Conservation (phyloP, 2,797 vertebrate genomes). For the Eulemur albifrons region DNA sequence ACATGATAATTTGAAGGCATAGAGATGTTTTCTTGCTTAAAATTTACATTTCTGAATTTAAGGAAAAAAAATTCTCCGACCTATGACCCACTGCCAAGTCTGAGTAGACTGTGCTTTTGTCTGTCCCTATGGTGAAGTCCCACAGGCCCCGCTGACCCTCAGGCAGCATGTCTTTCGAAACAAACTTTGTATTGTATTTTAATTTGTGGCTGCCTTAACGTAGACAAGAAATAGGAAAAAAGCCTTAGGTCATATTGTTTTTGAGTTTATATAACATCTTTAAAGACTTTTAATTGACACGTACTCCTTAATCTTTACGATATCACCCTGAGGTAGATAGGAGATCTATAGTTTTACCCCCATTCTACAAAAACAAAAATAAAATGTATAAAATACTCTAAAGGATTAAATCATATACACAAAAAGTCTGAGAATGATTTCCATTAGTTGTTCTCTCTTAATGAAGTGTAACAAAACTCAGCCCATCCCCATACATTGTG, state of each 20-base stretch:
- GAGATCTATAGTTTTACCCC: neutral
- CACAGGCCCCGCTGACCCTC: neutral
- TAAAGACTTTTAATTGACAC: neutral
- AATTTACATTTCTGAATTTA: neutral
- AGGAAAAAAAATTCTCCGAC: neutral
- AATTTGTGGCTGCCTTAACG: neutral
- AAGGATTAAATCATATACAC: neutral
- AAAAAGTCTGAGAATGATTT: neutral
- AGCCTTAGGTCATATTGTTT: neutral
- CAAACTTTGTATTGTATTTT: neutral
- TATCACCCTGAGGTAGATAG: constrained; percentile 46
- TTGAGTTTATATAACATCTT: neutral
- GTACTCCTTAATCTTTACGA: neutral
- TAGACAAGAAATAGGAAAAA: neutral
- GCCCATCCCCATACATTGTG: neutral
- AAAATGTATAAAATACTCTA: neutral
- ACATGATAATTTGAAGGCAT: neutral
- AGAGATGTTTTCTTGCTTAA: neutral
- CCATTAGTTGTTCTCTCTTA: neutral
- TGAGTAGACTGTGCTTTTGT: neutral
- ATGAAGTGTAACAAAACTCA: neutral
- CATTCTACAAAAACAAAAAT: constrained; percentile 17
- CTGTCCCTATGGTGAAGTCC: neutral
- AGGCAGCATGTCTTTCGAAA: neutral
- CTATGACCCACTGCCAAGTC: neutral